phyloP scores from a whole-genome alignment of 2,797 vertebrate genomes.

The Anniella stebbinsi region DNA sequence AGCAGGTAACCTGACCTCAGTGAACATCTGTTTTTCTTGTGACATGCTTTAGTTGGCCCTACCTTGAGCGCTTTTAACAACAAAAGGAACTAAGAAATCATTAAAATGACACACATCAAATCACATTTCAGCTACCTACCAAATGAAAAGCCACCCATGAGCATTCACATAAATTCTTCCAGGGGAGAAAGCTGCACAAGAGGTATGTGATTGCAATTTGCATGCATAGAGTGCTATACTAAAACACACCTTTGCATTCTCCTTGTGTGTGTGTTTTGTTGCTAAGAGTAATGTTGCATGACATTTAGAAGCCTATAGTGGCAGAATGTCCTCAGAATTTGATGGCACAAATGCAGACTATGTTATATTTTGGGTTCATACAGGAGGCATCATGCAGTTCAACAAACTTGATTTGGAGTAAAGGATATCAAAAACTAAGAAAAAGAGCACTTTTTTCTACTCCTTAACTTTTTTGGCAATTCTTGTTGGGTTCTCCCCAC shows the following conservation, averaged over 20 bases:
- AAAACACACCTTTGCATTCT: neutral
- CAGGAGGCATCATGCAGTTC: no score
- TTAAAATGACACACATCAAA: neutral
- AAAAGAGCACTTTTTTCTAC: no score
- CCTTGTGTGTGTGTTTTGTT: no score
- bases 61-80: neutral
- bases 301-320: no score
- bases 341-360: no score
- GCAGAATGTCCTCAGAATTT: no score
- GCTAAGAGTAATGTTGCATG: no score
- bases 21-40: conserved; percentile 14
- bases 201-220: neutral
- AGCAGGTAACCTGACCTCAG: conserved; percentile 16
- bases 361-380: no score
- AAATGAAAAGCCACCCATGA: neutral
- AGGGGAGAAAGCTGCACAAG: neutral
- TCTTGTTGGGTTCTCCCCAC: no score
- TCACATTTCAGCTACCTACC: neutral
- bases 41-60: conserved; percentile 9
- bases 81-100: neutral
- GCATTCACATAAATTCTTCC: neutral
- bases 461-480: no score
- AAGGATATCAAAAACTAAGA: no score
- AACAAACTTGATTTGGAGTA: no score
- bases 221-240: neutral